A percentile compares a stretch with the other conserved stretches of the same genome.
Conservation (phyloP, 64 coral and sea anemone genomes). For the Exaiptasia diaphana region DNA sequence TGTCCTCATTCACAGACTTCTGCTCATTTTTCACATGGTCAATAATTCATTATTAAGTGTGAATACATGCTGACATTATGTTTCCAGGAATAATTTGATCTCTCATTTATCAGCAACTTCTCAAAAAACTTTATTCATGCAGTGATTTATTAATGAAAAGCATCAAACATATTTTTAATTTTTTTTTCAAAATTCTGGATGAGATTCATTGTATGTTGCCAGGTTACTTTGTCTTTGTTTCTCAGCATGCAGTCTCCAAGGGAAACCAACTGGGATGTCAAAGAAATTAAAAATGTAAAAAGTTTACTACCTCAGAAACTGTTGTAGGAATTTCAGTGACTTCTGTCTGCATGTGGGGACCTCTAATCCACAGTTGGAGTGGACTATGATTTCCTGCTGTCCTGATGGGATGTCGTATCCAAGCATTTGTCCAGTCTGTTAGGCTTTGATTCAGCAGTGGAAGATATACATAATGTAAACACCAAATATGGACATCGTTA, state of each 20-base stretch:
- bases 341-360: not conserved
- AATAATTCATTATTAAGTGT: no score
- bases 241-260: not conserved
- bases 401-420: constrained; percentile 43
- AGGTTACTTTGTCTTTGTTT: not conserved
- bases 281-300: not conserved
- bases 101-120: no score
- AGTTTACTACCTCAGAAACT: not conserved
- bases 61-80: no score
- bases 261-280: not conserved
- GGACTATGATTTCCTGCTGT: constrained; percentile 13
- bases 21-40: no score
- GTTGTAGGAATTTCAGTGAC: not conserved
- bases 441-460: constrained; percentile 45
- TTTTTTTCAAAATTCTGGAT: not conserved
- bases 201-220: not conserved
- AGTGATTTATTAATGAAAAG: no score
- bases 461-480: constrained; percentile 65
- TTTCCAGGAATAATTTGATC: no score
- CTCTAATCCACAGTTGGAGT: not conserved
- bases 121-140: no score
- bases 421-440: constrained; percentile 44
- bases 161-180: not conserved
- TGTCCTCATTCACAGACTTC: no score
- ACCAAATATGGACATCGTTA: constrained; percentile 61